Evolutionary conservation across 1,140 invertebrate species (phyloP).

Genomic region (Cherax quadricarinatus): DNA sequence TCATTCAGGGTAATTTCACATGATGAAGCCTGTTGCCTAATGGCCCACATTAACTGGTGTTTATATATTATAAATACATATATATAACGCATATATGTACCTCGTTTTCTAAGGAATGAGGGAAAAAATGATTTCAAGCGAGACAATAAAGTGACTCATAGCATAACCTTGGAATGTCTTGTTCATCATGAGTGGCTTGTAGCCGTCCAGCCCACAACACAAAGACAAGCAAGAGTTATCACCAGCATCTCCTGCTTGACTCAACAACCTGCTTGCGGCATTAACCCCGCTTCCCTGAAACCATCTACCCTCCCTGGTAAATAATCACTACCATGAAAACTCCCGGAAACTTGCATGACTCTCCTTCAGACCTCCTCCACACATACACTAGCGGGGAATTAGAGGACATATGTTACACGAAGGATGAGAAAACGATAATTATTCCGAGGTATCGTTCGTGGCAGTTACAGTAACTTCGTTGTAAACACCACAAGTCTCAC

Average conservation of each 20-base stretch:
- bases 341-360: background rate
- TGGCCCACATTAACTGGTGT: constrained; percentile 9
- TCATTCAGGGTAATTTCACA: constrained; percentile 53
- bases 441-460: no score
- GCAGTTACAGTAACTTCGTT: no score
- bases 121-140: background rate
- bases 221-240: background rate
- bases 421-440: no score
- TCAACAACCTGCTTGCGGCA: background rate
- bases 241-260: background rate
- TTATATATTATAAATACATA: background rate
- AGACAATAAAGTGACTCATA: background rate
- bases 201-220: background rate
- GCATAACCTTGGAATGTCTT: constrained; percentile 1
- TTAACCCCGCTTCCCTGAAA: background rate
- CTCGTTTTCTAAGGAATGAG: background rate
- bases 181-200: background rate
- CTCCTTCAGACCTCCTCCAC: no score
- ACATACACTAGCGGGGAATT: no score
- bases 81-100: background rate
- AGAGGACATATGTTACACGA: no score
- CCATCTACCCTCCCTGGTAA: background rate
- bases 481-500: no score
- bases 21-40: constrained; percentile 24
- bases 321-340: background rate